Base-by-base conservation (phyloP, 2,113 vertebrate species). In the Rhinopomastus cyanomelas region DNA sequence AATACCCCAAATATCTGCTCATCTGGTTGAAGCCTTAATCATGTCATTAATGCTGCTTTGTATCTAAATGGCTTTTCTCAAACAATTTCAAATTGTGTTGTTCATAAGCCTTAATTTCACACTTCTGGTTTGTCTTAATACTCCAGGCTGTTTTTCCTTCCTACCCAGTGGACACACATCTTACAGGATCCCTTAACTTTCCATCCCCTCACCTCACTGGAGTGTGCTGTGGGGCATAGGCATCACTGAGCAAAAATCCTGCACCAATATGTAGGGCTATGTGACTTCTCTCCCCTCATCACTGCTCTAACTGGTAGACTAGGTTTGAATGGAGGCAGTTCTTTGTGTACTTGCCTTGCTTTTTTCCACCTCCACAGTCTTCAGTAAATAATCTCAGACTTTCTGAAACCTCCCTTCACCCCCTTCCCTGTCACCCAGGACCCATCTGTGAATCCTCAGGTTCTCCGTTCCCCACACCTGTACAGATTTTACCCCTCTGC, bases 231-330 rank as follows among this genome's bases (percentile, higher is more conserved):
- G 53, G 69, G 32, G 4, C 37, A 42, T 42, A 3, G 62, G 32
- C 20, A 11, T 0, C 7, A 48, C 64, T 23, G 67, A n/a, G 61
- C 75, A 39, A 4, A 27, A 51, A 2, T 11, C 32, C 32, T 23
- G n/a, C 59, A 4, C 17, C 3, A 2, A 0, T 8, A 3, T 1
- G 1, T 0, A 3, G 42, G 65, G 44, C 65, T 72, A 25, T 3
- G 32, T 2, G 74, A 1, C 39, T 16, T 18, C 21, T 67, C 12
- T 32, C 14, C 48, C 36, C 18, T 37, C 5, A 3, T 11, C 30
- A 1, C 56, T 22, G 51, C 44, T 51, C 52, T 14, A 5, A 5
- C 48, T 9, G 44, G 21, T 49, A 32, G 36, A 25, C 25, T 20
- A 36, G 14, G 5, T 16, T 60, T 61, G 12, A 16, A 29, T 5